Conservation (phyloP, 2,113 vertebrate genomes). For the Dunckerocampus dactyliophorus region DNA sequence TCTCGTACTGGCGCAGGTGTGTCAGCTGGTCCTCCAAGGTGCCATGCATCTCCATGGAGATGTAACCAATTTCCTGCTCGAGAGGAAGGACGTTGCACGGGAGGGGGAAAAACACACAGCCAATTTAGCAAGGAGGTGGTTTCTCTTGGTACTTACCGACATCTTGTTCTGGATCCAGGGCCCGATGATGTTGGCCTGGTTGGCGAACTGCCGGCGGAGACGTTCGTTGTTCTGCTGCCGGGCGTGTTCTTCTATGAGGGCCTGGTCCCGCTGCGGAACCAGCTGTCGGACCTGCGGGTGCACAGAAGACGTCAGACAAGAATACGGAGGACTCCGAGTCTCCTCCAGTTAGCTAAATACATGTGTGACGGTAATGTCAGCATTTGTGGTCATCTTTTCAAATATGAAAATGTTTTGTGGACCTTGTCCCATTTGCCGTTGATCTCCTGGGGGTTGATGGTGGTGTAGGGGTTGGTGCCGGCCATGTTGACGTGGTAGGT, state of each 20-base stretch:
- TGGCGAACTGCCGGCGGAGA: conserved; percentile 93
- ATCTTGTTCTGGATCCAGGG: conserved; percentile 99
- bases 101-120: neutral
- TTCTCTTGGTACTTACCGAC: conserved; percentile 76
- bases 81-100: neutral
- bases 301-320: neutral
- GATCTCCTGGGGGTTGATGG: conserved; percentile 93
- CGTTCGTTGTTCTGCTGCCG: conserved; percentile 96
- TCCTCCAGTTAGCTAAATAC: too few relatives aligned
- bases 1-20: conserved; percentile 93
- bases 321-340: too few relatives aligned
- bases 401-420: conserved; percentile 1
- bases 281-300: conserved; percentile 83
- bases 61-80: conserved; percentile 91
- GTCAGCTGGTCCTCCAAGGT: conserved; percentile 96
- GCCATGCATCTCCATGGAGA: conserved; percentile 97
- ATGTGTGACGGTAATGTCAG: too few relatives aligned
- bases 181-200: conserved; percentile 94
- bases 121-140: too few relatives aligned
- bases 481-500: conserved; percentile 97
- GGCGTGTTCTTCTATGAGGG: conserved; percentile 90
- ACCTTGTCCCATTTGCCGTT: conserved; percentile 98
- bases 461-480: conserved; percentile 92
- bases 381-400: neutral
- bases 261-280: conserved; percentile 93